Conservation (phyloP, 2,888 invertebrate species). For the Watsonalla cultraria region DNA sequence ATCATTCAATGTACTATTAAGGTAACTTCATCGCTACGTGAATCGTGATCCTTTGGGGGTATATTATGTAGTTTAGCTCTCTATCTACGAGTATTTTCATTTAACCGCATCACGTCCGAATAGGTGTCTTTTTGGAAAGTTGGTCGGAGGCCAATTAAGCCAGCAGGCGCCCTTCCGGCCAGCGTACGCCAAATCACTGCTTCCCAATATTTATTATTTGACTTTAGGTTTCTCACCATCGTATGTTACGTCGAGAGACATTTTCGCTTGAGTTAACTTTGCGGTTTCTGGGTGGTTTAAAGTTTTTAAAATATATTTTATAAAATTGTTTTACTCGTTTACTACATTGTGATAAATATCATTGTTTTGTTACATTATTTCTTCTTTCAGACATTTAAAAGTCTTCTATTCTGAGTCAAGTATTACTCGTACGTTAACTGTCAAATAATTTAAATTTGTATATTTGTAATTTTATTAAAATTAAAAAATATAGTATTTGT, state of each 20-base stretch:
- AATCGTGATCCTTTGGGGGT: conserved; percentile 6
- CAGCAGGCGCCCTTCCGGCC: conserved; percentile 54
- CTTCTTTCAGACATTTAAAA: too few relatives aligned
- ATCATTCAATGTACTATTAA: not conserved
- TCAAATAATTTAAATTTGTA: too few relatives aligned
- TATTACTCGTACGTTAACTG: too few relatives aligned
- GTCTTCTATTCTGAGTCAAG: too few relatives aligned
- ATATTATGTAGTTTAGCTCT: conserved; percentile 37
- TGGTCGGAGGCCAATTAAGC: conserved; percentile 67
- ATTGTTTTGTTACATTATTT: too few relatives aligned
- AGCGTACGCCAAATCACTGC: conserved; percentile 39
- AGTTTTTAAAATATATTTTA: too few relatives aligned
- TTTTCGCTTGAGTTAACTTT: not conserved
- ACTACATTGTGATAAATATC: too few relatives aligned
- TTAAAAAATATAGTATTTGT: too few relatives aligned
- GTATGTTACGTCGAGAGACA: not conserved
- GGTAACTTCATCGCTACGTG: not conserved
- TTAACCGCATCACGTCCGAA: conserved; percentile 49
- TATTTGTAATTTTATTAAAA: too few relatives aligned
- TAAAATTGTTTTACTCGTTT: too few relatives aligned
- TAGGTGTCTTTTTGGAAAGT: conserved; percentile 52
- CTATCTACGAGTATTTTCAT: conserved; percentile 29
- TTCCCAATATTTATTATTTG: conserved; percentile 32
- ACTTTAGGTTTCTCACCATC: conserved; percentile 3
- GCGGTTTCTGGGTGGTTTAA: not conserved